Base-by-base conservation (phyloP, 2,113 vertebrate genomes). In the Alectura lathami region DNA sequence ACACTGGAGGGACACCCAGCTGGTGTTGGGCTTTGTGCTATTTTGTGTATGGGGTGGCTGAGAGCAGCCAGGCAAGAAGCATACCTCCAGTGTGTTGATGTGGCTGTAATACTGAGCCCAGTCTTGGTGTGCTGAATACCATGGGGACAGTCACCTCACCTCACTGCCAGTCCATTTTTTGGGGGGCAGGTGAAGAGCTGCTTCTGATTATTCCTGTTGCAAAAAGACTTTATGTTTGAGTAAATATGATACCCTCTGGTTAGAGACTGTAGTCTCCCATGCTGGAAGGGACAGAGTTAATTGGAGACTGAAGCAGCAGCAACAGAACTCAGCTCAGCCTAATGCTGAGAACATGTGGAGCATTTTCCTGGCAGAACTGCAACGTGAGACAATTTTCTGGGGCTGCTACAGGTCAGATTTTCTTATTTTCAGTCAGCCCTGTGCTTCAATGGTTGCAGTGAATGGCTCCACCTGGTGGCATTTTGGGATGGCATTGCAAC, bases 391-490 rank as follows among this genome's bases (percentile, higher is more conserved):
- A 4, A 21, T 60, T 86, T 91, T 50, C 32, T 47, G 64, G 53
- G 54, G 32, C 54, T 83, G 8, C 75, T 77, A 8, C 9, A 40
- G 51, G 23, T 47, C 64, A 34, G 32, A 50, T 74, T 83, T 89
- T 84, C 59, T 83, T 32, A 2, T 17, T 94, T 87, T 36, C 59
- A 53, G 0, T 10, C 0, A 18, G 57, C 38, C 48, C 66, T 51
- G 32, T 57, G 40, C 82, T 87, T 5, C 32, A 30, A 7, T 60
- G 21, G 9, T 51, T 87, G 70, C 75, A 75, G 93, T 73, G 67
- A 20, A 62, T 89, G 87, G 91, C 94, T 94, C 95, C 96, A 95
- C 72, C 96, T 97, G 75, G 42, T 96, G 95, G 96, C 86, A 56
- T 56, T 83, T 66, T 0, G 9, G 26, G 43, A n/a, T n/a, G n/a